Conservation (phyloP, 2,888 invertebrate species). For the Lamellibrachia columna region DNA sequence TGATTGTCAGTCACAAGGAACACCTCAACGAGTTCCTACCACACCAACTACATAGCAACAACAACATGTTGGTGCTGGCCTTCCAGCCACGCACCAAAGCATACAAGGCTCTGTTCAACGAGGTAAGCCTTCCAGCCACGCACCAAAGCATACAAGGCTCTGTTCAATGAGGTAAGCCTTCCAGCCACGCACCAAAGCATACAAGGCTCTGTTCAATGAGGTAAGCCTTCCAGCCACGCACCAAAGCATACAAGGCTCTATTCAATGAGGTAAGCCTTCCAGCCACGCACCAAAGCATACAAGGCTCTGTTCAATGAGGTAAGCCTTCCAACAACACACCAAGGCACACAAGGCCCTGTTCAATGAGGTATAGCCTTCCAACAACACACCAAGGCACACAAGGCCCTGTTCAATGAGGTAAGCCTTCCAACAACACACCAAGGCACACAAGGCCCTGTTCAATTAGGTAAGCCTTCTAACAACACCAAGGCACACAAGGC, state of each 20-base stretch:
- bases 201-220: not conserved
- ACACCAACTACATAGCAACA: conserved; percentile 44
- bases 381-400: not conserved
- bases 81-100: conserved; percentile 56
- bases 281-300: conserved; percentile 54
- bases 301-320: not conserved
- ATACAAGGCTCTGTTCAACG: conserved; percentile 53
- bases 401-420: too few species aligned
- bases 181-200: not conserved
- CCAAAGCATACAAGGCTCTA: not conserved
- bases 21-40: conserved; percentile 46
- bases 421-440: too few species aligned
- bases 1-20: conserved; percentile 47
- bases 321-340: not conserved
- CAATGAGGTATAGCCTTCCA: conserved; percentile 45
- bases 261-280: conserved; percentile 39
- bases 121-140: conserved; percentile 41
- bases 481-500: too few species aligned
- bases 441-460: too few species aligned
- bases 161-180: not conserved
- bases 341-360: not conserved
- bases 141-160: not conserved
- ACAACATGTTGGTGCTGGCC: conserved; percentile 48
- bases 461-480: too few species aligned
- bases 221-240: not conserved